Percentiles rank a stretch among this genome's conserved stretches.
Evolutionary conservation across 2,797 vertebrate genomes (phyloP).

Genomic region (Microctenopoma lineatum): DNA sequence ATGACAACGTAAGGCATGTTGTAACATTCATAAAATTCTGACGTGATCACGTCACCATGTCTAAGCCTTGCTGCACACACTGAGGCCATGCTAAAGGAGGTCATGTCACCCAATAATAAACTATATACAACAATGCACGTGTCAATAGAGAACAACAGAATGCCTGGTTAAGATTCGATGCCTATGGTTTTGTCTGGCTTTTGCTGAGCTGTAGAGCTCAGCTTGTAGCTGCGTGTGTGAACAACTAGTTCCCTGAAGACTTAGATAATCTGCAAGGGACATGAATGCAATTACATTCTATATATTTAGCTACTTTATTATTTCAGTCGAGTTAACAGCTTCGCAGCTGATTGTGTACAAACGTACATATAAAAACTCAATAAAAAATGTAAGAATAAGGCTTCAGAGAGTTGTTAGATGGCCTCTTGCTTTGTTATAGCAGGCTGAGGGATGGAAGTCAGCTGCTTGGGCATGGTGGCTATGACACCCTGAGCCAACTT

Average conservation of each 20-base stretch:
- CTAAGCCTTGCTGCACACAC: constrained; percentile 54
- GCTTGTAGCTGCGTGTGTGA: constrained; percentile 46
- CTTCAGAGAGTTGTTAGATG: constrained; percentile 82
- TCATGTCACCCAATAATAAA: constrained; percentile 54
- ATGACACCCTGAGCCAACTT: constrained; percentile 95
- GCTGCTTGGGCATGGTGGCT: constrained; percentile 91
- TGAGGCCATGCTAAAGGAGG: constrained; percentile 41
- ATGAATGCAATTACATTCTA: constrained; percentile 36
- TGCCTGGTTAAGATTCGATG: constrained; percentile 20
- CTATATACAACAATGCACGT: constrained; percentile 40
- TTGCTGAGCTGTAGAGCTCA: constrained; percentile 35
- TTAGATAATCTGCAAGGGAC: constrained; percentile 36
- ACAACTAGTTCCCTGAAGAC: constrained; percentile 56
- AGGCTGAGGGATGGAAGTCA: constrained; percentile 90
- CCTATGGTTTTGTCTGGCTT: constrained; percentile 24
- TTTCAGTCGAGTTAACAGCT: constrained; percentile 64
- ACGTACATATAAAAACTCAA: constrained; percentile 50
- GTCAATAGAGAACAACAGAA: constrained; percentile 37
- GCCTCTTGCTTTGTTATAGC: constrained; percentile 98
- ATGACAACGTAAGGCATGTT: constrained; percentile 70
- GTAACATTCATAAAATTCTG: constrained; percentile 83
- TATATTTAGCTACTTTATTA: constrained; percentile 46
- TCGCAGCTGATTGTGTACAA: constrained; percentile 51
- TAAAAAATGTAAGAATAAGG: constrained; percentile 38
- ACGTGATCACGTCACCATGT: constrained; percentile 62